phyloP scores from a whole-genome alignment of 1,140 invertebrate species.

The Diorhabda carinulata region DNA sequence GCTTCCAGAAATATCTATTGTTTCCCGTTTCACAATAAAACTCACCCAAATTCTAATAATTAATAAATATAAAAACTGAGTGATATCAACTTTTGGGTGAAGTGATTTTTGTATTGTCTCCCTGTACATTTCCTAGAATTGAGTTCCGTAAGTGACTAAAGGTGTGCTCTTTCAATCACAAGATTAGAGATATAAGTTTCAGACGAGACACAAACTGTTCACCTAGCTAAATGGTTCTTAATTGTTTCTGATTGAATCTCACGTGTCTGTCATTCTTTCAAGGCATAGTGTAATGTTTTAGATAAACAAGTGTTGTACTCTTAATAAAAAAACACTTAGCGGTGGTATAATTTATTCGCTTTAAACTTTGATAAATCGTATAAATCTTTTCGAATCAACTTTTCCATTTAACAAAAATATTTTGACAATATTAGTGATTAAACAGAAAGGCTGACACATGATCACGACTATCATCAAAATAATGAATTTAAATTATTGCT shows the following conservation, averaged over 20 bases:
- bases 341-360: neutral
- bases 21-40: too few species aligned
- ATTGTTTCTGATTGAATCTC: conserved; percentile 33
- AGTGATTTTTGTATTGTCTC: neutral
- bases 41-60: too few species aligned
- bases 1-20: too few species aligned
- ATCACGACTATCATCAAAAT: too few species aligned
- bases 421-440: too few species aligned
- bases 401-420: too few species aligned
- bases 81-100: too few species aligned
- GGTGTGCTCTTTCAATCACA: conserved; percentile 15
- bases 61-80: too few species aligned
- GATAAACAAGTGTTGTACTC: neutral
- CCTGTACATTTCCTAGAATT: neutral
- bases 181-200: conserved; percentile 33
- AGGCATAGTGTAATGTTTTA: conserved; percentile 5
- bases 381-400: neutral
- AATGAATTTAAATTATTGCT: too few species aligned
- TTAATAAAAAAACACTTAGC: neutral
- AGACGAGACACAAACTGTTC: conserved; percentile 28
- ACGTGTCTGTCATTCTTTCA: conserved; percentile 21
- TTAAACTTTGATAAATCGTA: neutral
- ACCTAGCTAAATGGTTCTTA: conserved; percentile 37
- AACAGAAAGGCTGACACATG: too few species aligned
- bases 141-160: neutral